A percentile compares a stretch with the other conserved stretches of the same genome.
Conservation (phyloP, 2,113 vertebrate genomes). For the Hemichromis elongatus region DNA sequence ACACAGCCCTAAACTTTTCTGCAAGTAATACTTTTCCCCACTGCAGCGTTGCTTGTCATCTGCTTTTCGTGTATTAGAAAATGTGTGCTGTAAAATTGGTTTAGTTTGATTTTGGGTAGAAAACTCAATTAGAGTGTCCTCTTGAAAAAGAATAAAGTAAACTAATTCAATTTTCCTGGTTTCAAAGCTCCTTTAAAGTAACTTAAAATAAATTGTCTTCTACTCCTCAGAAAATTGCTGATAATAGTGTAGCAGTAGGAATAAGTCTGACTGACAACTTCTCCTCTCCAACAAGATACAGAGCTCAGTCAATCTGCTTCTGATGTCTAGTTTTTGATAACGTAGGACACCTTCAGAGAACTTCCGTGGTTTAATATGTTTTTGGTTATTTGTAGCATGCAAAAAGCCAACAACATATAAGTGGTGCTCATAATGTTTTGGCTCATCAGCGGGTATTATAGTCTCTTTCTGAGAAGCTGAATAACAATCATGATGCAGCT, state of each 20-base stretch:
- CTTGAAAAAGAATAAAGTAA: not conserved
- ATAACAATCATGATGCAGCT: not conserved
- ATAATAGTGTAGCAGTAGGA: not conserved
- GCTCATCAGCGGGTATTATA: not conserved
- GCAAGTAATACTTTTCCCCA: not conserved
- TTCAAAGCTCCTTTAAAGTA: not conserved
- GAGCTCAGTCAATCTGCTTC: not conserved
- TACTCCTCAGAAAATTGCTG: not conserved
- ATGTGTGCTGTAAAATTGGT: not conserved
- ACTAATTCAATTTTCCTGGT: not conserved
- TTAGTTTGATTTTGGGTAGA: not conserved
- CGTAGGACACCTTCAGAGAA: not conserved
- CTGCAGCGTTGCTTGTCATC: not conserved
- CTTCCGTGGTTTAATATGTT: not conserved
- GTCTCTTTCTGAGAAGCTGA: not conserved
- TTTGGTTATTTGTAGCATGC: not conserved
- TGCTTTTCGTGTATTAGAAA: not conserved
- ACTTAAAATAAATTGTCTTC: not conserved
- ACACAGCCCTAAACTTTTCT: not conserved
- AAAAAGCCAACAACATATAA: not conserved
- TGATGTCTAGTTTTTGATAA: not conserved
- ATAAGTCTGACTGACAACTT: not conserved
- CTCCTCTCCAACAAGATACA: not conserved
- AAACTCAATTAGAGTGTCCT: not conserved
- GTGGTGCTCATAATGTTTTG: not conserved